Conservation (phyloP, 2,113 vertebrate species). For the Pedionomus torquatus region DNA sequence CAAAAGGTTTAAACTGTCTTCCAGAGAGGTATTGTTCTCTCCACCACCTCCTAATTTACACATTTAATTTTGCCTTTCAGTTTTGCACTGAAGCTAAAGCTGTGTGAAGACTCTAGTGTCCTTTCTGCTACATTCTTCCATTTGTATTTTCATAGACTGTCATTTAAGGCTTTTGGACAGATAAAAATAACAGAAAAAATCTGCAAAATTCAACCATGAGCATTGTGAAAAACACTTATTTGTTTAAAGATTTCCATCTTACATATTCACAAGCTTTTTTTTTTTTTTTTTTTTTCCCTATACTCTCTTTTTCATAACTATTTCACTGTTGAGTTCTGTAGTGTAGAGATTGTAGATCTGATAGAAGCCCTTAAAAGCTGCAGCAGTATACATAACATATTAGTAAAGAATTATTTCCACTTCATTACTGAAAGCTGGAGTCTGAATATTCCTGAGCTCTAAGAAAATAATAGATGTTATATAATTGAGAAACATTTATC, state of each 20-base stretch:
- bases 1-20: not conserved
- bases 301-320: not conserved
- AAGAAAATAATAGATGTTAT: not conserved
- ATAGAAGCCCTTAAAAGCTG: not conserved
- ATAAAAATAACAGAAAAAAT: not conserved
- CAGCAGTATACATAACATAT: not conserved
- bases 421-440: not conserved
- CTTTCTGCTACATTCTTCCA: not conserved
- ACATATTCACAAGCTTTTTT: not conserved
- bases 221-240: not conserved
- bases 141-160: not conserved
- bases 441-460: not conserved
- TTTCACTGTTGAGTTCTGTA: not conserved
- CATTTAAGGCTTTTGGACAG: not conserved
- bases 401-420: not conserved
- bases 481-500: not conserved
- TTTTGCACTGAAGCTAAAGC: not conserved
- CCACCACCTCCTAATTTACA: not conserved
- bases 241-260: not conserved
- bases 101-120: not conserved
- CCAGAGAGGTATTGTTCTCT: not conserved
- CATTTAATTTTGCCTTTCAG: not conserved
- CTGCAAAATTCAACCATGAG: not conserved
- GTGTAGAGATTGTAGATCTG: not conserved
- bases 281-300: not conserved